Percentiles rank a stretch among this genome's conserved stretches.
Evolutionary conservation across 2,888 invertebrate genomes (phyloP).

Genomic region (Loripinus fragilis): DNA sequence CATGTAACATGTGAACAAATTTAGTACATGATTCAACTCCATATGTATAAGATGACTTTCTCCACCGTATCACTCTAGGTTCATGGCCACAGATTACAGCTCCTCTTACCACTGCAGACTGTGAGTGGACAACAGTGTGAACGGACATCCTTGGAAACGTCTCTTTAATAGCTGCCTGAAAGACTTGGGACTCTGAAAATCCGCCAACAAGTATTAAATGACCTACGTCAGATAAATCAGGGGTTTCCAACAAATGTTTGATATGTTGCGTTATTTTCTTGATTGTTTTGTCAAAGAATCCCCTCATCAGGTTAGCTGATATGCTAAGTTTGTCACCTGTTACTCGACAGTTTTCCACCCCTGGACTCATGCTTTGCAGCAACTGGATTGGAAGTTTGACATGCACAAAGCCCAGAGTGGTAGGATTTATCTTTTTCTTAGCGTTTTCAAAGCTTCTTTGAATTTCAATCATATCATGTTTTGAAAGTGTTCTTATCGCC

Average conservation of each 20-base stretch:
- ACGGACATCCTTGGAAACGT: not conserved
- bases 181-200: not conserved
- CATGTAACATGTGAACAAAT: not conserved
- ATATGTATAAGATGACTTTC: not conserved
- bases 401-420: not conserved
- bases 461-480: slow-evolving; percentile 4
- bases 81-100: not conserved
- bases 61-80: not conserved
- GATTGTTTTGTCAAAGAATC: not conserved
- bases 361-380: not conserved
- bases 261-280: not conserved
- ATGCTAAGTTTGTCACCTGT: slow-evolving; percentile 1
- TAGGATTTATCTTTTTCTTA: not conserved
- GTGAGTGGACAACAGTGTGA: not conserved
- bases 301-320: not conserved
- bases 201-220: not conserved
- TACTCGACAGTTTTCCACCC: not conserved
- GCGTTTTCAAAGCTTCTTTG: not conserved
- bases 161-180: not conserved
- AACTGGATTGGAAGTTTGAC: not conserved
- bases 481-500: not conserved
- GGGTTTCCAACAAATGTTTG: not conserved
- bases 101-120: not conserved
- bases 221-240: not conserved
- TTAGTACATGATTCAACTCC: not conserved